Percentiles rank a stretch among this genome's conserved stretches.
These are phyloP conservation scores for Trichomalopsis sarcophagae DNA, from an alignment of 1,140 invertebrate species.

Conservation along the genomic window DNA sequence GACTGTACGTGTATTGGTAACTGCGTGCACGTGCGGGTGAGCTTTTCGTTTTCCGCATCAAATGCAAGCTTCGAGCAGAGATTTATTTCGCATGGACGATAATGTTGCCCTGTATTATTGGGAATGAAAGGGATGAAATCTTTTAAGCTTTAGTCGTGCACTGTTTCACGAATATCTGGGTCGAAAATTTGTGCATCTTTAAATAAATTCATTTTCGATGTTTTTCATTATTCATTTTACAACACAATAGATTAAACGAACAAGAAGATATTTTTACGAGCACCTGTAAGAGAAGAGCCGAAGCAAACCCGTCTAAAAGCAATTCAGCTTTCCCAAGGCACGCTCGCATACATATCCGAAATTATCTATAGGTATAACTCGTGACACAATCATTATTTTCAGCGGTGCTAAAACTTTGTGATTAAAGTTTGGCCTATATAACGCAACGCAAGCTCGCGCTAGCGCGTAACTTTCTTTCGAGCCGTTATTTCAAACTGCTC, in stretches of 20 bases:
- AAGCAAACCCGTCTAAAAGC: too few relatives aligned
- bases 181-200: neutral
- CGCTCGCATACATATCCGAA: neutral
- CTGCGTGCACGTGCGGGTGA: neutral
- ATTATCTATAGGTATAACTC: neutral
- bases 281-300: too few relatives aligned
- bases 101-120: neutral
- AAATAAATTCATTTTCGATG: too few relatives aligned
- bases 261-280: too few relatives aligned
- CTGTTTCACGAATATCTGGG: neutral
- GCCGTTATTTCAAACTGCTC: neutral
- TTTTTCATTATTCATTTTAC: too few relatives aligned
- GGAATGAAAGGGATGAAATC: neutral
- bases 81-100: neutral
- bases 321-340: too few relatives aligned
- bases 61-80: neutral
- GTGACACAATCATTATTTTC: neutral
- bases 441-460: neutral
- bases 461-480: neutral
- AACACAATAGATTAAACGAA: too few relatives aligned
- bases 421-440: neutral
- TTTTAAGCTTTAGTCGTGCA: neutral
- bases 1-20: neutral
- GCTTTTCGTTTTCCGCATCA: neutral
- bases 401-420: neutral